Evolutionary conservation across 2,888 invertebrate species (phyloP).

Genomic region (Euzophera pinguis): DNA sequence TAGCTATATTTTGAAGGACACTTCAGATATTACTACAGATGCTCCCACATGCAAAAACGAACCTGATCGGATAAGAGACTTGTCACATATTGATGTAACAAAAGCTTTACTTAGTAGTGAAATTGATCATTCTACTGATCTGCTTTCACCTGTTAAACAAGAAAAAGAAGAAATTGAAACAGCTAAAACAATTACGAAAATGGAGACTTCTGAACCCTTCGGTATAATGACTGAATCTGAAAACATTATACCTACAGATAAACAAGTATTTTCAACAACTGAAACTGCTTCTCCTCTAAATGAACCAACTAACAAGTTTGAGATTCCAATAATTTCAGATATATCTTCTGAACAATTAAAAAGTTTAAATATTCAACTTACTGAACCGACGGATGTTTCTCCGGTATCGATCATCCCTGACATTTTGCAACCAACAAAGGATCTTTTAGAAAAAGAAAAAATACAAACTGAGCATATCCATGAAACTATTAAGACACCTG

Average conservation of each 20-base stretch:
- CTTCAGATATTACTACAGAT: neutral
- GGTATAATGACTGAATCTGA: neutral
- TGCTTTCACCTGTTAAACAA: slow-evolving; percentile 15
- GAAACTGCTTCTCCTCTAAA: neutral
- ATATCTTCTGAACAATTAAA: neutral
- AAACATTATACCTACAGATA: neutral
- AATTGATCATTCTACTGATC: slow-evolving; percentile 31
- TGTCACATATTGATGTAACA: slow-evolving; percentile 30
- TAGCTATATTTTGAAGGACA: neutral
- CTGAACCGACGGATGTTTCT: slow-evolving; percentile 11
- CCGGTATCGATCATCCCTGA: slow-evolving; percentile 19
- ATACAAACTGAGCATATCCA: slow-evolving; percentile 17
- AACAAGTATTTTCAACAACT: neutral
- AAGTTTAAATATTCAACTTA: neutral
- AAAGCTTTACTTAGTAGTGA: slow-evolving; percentile 41
- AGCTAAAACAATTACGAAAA: neutral
- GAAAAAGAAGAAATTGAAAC: slow-evolving; percentile 4
- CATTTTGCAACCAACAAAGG: slow-evolving; percentile 29
- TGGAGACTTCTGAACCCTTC: neutral
- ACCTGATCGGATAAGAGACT: slow-evolving; percentile 20
- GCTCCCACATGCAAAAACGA: slow-evolving; percentile 20
- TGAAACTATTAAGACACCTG: slow-evolving; percentile 13
- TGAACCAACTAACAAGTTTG: neutral
- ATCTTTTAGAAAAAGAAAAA: slow-evolving; percentile 35
- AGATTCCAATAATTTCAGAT: neutral